Evolutionary conservation across 1,140 invertebrate species (phyloP).

Genomic region (Polypedilum vanderplanki): DNA sequence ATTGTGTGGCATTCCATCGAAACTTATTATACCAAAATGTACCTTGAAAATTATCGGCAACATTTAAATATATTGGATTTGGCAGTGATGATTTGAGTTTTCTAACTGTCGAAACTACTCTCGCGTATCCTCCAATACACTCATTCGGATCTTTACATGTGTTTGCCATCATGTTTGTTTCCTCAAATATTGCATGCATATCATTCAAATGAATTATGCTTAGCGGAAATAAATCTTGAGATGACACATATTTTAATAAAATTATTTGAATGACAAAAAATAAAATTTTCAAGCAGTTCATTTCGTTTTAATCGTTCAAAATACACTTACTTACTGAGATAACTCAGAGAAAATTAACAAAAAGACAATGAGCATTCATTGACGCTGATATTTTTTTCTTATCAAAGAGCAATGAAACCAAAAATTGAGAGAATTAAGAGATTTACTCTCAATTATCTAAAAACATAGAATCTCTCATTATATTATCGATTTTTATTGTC

Average conservation of each 20-base stretch:
- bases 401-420: too few relatives aligned
- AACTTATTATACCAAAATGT: conserved; percentile 67
- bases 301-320: too few relatives aligned
- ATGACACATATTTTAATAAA: neutral
- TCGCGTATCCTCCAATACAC: conserved; percentile 60
- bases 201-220: conserved; percentile 75
- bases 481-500: too few relatives aligned
- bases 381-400: too few relatives aligned
- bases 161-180: conserved; percentile 54
- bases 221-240: conserved; percentile 50
- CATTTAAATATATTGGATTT: conserved; percentile 60
- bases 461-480: too few relatives aligned
- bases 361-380: too few relatives aligned
- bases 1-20: conserved; percentile 58
- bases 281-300: too few relatives aligned
- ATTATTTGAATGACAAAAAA: too few relatives aligned
- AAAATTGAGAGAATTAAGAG: too few relatives aligned
- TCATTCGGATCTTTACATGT: conserved; percentile 47
- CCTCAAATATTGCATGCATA: conserved; percentile 71
- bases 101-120: conserved; percentile 49
- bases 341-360: too few relatives aligned
- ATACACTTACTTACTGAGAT: too few relatives aligned
- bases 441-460: too few relatives aligned
- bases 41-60: conserved; percentile 70
- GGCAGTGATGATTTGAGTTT: conserved; percentile 46